Evolutionary conservation across 2,113 vertebrate genomes (phyloP).

Genomic region (Lampris megalopsis): DNA sequence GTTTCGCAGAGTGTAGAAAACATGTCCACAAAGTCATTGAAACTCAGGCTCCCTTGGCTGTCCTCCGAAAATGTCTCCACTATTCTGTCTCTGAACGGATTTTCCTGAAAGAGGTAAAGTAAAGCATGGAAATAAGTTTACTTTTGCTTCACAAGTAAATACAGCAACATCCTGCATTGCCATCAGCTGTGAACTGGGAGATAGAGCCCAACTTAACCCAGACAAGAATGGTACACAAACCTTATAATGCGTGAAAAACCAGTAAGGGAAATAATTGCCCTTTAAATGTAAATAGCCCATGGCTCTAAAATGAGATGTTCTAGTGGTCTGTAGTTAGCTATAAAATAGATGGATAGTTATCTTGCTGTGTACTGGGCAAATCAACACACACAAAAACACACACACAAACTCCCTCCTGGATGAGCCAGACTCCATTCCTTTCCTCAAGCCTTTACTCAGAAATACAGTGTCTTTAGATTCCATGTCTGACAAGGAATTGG

Average conservation of each 20-base stretch:
- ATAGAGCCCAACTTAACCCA: too few relatives aligned
- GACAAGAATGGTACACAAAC: too few relatives aligned
- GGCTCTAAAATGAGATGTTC: too few relatives aligned
- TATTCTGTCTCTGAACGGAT: conserved; percentile 93
- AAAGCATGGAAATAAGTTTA: not conserved
- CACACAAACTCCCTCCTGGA: not conserved
- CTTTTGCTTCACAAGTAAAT: not conserved
- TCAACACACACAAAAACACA: not conserved
- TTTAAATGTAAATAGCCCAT: too few relatives aligned
- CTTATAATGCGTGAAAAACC: too few relatives aligned
- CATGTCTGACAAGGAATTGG: not conserved
- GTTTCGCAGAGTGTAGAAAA: conserved; percentile 96
- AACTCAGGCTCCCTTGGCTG: conserved; percentile 91
- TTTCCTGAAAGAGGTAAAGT: conserved; percentile 84
- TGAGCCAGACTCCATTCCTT: conserved; percentile 8
- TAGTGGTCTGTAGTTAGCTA: too few relatives aligned
- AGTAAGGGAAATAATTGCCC: not conserved
- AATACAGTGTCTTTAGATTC: not conserved
- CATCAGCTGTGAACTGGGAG: too few relatives aligned
- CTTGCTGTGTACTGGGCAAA: not conserved
- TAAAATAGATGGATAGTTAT: not conserved
- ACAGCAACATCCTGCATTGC: too few relatives aligned
- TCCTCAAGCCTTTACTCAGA: not conserved
- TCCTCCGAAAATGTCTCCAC: conserved; percentile 94
- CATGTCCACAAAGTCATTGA: conserved; percentile 99